Base-by-base conservation (phyloP, 2,888 invertebrate species). In the Trissoscelio sp. region DNA sequence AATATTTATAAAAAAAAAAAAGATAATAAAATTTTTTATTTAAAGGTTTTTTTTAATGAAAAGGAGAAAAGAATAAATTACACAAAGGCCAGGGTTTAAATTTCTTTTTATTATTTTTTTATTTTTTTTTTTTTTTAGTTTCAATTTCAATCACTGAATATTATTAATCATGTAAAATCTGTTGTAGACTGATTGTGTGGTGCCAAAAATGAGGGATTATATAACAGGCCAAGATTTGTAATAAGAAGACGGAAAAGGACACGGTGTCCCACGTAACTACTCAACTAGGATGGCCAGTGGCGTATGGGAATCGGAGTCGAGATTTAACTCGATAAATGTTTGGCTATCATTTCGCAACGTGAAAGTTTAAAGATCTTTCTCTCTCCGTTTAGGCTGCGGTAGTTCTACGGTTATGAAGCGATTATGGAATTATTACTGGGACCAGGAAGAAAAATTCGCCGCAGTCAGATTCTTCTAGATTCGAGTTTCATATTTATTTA, bases 331-430 rank as follows among this genome's bases (percentile, higher is more conserved):
- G 62, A 62, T 39, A 80, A 83, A 84, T 85, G 85, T 86, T 86
- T 86, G 85, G 83, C 83, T 87, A 86, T 85, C 83, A 84, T 88
- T 86, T 86, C 86, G 86, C 84, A 88, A 88, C 82, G 86, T 85
- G 87, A 88, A 88, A 88, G 87, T 87, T 85, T 83, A 82, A 86
- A 86, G 82, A 85, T 82, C 83, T 85, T 82, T 85, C 69, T 83
- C 62, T 69, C 62, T 64, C 28, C 37, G 22, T 57, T 55, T 44
- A 58, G 39, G 62, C 46, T 66, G 78, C 58, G 58, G 60, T 81
- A 42, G 78, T 66, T 64, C 70, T 74, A 67, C 58, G 48, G 58
- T 44, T 58, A 51, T 66, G 46, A 51, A 51, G 28, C 31, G 70
- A 16, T 60, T 51, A 16, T 51, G 55, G 51, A 58, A 67, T 58